Conservation (phyloP, 2,797 vertebrate species). For the Calcarius lapponicus region DNA sequence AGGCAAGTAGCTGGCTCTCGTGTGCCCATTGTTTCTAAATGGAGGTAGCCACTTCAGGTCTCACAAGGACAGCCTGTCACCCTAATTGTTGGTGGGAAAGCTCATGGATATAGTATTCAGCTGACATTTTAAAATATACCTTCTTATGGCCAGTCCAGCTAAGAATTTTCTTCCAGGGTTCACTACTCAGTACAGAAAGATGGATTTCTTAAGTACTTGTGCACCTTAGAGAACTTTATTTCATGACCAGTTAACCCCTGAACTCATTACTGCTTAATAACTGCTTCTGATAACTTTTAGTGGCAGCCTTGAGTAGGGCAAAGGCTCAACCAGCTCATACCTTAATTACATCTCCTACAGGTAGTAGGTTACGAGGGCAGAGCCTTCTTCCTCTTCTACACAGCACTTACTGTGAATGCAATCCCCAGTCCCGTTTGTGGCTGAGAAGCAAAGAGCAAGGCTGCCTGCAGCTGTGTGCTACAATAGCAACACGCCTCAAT, state of each 20-base stretch:
- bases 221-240: not conserved
- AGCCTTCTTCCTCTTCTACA: not conserved
- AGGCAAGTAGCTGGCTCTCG: slow-evolving; percentile 76
- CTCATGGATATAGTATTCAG: not conserved
- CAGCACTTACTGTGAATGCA: not conserved
- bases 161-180: not conserved
- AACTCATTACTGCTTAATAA: not conserved
- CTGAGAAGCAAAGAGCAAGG: not conserved
- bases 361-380: not conserved
- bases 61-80: not conserved
- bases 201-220: not conserved
- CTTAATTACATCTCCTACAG: not conserved
- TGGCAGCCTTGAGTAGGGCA: not conserved
- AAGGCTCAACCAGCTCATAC: not conserved
- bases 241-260: not conserved
- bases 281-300: not conserved
- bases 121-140: not conserved
- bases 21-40: not conserved
- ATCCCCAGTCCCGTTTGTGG: not conserved
- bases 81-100: not conserved
- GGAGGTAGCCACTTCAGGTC: not conserved
- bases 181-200: not conserved
- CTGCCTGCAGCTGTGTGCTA: not conserved
- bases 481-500: not conserved
- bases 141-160: not conserved